These are phyloP conservation scores for Drosophila prolongata DNA, from an alignment of 2,888 invertebrate species.

Conservation along the genomic window DNA sequence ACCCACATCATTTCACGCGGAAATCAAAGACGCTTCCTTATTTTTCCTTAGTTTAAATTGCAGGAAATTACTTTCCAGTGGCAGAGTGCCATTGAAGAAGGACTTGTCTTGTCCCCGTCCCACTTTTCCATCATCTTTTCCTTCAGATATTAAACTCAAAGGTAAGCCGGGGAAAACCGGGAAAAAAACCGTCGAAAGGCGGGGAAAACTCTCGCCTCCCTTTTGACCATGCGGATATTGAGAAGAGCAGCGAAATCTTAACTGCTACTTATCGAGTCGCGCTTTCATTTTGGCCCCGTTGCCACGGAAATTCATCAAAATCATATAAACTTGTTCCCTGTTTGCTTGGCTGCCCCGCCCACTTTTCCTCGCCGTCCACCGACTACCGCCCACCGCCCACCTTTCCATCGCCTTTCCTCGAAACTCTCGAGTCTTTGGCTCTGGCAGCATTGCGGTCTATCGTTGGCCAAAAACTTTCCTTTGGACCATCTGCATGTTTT, in stretches of 20 bases:
- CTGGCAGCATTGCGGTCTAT: slow-evolving; percentile 67
- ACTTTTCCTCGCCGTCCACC: background rate
- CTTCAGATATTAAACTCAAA: slow-evolving; percentile 73
- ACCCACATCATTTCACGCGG: slow-evolving; percentile 75
- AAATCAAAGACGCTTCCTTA: slow-evolving; percentile 80
- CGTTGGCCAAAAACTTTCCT: slow-evolving; percentile 71
- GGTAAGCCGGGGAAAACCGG: slow-evolving; percentile 10
- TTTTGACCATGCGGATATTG: slow-evolving; percentile 37
- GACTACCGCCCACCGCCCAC: background rate
- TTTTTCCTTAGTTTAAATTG: slow-evolving; percentile 79
- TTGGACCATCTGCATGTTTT: slow-evolving; percentile 75
- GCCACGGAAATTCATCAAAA: slow-evolving; percentile 80
- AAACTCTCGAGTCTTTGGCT: slow-evolving; percentile 26
- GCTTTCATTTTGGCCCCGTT: slow-evolving; percentile 77
- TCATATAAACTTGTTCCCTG: slow-evolving; percentile 77
- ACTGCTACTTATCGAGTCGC: slow-evolving; percentile 77
- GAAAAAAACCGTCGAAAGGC: background rate
- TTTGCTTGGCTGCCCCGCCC: slow-evolving; percentile 9
- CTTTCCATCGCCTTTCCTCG: slow-evolving; percentile 7
- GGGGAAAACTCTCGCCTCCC: slow-evolving; percentile 4
- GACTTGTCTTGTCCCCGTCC: background rate
- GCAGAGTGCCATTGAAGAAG: slow-evolving; percentile 14
- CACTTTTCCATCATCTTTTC: slow-evolving; percentile 45
- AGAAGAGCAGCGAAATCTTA: slow-evolving; percentile 69
- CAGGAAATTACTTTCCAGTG: slow-evolving; percentile 79